These are phyloP conservation scores for Gymnothorax javanicus DNA, from an alignment of 2,797 vertebrate species.

Conservation along the genomic window DNA sequence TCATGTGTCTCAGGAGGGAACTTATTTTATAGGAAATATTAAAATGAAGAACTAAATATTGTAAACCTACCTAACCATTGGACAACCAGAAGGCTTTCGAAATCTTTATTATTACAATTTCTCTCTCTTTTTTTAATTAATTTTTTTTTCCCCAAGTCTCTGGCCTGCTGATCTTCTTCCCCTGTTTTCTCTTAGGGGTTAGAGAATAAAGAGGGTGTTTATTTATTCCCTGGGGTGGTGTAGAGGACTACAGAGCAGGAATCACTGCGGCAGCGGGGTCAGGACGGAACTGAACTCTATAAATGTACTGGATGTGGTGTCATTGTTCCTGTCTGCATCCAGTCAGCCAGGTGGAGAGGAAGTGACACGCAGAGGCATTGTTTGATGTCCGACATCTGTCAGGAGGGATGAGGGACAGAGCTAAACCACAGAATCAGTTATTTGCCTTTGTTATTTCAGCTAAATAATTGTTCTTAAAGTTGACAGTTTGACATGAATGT, in stretches of 20 bases:
- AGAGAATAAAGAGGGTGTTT: background rate
- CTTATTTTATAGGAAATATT: background rate
- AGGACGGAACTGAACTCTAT: constrained; percentile 30
- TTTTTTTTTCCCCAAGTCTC: background rate
- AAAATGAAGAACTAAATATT: too few species aligned
- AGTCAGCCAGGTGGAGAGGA: constrained; percentile 75
- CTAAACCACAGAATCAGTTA: constrained; percentile 1
- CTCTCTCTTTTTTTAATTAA: background rate
- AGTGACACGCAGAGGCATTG: constrained; percentile 48
- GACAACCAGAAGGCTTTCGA: background rate
- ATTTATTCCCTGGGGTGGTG: background rate
- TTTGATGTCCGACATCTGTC: background rate
- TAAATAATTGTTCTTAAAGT: background rate
- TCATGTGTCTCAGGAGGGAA: background rate
- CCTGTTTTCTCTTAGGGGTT: background rate
- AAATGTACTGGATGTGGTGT: constrained; percentile 61
- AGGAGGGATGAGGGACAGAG: constrained; percentile 21
- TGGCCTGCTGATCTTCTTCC: background rate
- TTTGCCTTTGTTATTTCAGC: background rate
- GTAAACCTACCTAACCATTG: background rate
- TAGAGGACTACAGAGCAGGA: background rate
- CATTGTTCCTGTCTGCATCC: constrained; percentile 69
- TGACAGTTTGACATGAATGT: too few species aligned
- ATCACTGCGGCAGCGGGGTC: background rate
- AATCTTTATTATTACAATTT: background rate